Evolutionary conservation across 1,140 invertebrate genomes (phyloP).

Genomic region (Zophobas atratus): DNA sequence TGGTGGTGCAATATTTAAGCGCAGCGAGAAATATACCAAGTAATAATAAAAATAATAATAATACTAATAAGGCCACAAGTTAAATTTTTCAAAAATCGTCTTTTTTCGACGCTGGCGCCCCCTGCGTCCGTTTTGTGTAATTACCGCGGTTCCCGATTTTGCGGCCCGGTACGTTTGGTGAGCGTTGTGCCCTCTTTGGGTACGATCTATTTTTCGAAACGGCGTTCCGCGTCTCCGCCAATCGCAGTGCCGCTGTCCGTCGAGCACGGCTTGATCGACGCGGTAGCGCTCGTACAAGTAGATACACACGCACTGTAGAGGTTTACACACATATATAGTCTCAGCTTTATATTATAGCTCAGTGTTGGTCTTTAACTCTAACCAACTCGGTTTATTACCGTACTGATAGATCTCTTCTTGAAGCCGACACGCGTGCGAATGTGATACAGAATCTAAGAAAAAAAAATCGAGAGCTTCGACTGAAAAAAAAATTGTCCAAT

Average conservation of each 20-base stretch:
- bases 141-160: too few species aligned
- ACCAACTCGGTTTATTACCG: constrained; percentile 45
- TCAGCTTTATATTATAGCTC: constrained; percentile 48
- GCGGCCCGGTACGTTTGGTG: background rate
- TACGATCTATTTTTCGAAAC: too few species aligned
- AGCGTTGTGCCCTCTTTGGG: background rate
- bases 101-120: too few species aligned
- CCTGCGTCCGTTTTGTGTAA: too few species aligned
- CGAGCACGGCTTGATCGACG: constrained; percentile 31
- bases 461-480: constrained; percentile 6
- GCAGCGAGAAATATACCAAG: too few species aligned
- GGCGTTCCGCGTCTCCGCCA: too few species aligned
- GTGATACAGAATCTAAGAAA: constrained; percentile 15
- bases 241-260: too few species aligned
- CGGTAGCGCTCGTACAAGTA: constrained; percentile 40
- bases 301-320: constrained; percentile 42
- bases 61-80: too few species aligned
- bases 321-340: constrained; percentile 48
- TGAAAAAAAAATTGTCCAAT: constrained; percentile 31
- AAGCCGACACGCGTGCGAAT: constrained; percentile 41
- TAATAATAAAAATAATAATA: too few species aligned
- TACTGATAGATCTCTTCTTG: constrained; percentile 41
- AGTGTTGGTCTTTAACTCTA: constrained; percentile 48
- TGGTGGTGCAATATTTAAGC: too few species aligned
- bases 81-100: too few species aligned